Evolutionary conservation across 2,797 vertebrate species (phyloP).

Genomic region (Sebastes cheni): DNA sequence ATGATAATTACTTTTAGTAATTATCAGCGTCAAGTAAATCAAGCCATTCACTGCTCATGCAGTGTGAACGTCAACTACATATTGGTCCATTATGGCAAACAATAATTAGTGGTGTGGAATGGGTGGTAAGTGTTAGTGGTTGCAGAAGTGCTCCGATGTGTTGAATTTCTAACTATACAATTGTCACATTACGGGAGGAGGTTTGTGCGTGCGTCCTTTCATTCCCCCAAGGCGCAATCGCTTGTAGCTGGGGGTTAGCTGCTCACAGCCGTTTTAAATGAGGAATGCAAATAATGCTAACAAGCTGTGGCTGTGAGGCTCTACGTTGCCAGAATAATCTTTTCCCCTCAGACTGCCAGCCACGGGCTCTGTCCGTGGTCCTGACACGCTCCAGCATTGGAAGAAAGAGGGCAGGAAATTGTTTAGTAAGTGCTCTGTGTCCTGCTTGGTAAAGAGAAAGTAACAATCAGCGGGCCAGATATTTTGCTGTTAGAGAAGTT

Average conservation of each 20-base stretch:
- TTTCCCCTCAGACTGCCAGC: slow-evolving; percentile 15
- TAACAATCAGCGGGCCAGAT: slow-evolving; percentile 17
- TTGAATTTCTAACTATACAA: slow-evolving; percentile 46
- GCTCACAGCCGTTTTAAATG: slow-evolving; percentile 47
- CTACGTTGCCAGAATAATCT: slow-evolving; percentile 16
- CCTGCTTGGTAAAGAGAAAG: slow-evolving; percentile 4
- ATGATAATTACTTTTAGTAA: slow-evolving; percentile 50
- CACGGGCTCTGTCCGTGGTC: slow-evolving; percentile 45
- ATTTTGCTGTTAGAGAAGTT: slow-evolving; percentile 26
- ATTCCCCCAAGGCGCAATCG: slow-evolving; percentile 39
- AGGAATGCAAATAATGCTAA: slow-evolving; percentile 59
- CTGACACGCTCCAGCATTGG: slow-evolving; percentile 26
- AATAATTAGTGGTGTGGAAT: slow-evolving; percentile 53
- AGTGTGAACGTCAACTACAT: slow-evolving; percentile 55
- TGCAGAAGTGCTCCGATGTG: slow-evolving; percentile 30
- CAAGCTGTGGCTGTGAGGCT: slow-evolving; percentile 38
- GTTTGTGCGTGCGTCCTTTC: slow-evolving; percentile 17
- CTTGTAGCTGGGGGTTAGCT: slow-evolving; percentile 49
- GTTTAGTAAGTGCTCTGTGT: slow-evolving; percentile 24
- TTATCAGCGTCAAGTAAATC: slow-evolving; percentile 51
- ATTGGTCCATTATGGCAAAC: slow-evolving; percentile 53
- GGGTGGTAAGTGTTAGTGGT: slow-evolving; percentile 31
- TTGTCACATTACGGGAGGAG: slow-evolving; percentile 27
- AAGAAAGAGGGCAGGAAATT: slow-evolving; percentile 21
- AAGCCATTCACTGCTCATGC: slow-evolving; percentile 50